Evolutionary conservation across 2,797 vertebrate species (phyloP).

Genomic region (Lepilemur ruficaudatus): DNA sequence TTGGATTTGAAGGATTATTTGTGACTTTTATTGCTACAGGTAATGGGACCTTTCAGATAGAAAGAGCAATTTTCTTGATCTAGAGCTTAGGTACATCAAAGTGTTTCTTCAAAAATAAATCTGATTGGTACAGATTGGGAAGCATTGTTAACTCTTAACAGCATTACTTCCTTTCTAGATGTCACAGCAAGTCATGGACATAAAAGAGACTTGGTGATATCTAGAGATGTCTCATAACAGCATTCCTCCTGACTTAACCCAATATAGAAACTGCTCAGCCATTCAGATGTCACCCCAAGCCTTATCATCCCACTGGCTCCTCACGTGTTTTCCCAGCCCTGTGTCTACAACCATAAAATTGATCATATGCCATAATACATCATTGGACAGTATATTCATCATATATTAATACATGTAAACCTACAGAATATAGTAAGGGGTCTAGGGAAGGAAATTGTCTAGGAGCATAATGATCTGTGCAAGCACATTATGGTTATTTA

Average conservation of each 20-base stretch:
- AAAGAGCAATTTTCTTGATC: not conserved
- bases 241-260: too few relatives aligned
- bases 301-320: accelerated
- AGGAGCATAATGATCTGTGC: not conserved
- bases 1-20: conserved; percentile 9
- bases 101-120: not conserved
- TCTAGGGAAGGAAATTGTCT: not conserved
- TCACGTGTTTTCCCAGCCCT: not conserved
- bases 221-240: not conserved
- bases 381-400: not conserved
- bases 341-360: not conserved
- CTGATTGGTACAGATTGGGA: not conserved
- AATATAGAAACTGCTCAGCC: not conserved
- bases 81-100: not conserved
- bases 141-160: not conserved
- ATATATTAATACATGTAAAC: not conserved
- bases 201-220: not conserved
- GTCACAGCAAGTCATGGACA: not conserved
- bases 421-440: not conserved
- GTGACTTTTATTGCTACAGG: not conserved
- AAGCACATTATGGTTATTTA: not conserved
- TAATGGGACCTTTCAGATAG: not conserved
- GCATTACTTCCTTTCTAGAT: not conserved
- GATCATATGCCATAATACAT: not conserved
- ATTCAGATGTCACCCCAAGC: not conserved